phyloP scores from a whole-genome alignment of 2,113 vertebrate species.

The Arizona elegans region DNA sequence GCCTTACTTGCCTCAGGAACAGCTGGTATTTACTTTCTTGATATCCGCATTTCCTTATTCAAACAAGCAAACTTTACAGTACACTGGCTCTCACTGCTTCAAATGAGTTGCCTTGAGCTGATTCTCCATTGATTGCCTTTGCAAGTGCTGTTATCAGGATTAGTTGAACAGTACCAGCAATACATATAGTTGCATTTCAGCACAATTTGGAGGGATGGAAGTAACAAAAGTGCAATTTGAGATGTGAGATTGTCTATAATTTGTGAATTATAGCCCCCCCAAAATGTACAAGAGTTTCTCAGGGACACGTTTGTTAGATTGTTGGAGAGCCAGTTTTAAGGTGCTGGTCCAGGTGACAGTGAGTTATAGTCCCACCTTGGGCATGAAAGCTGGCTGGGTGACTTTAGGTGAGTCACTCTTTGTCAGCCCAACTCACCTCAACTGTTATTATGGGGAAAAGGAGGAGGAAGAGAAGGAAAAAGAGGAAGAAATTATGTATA shows the following conservation, averaged over 20 bases:
- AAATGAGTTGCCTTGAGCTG: neutral
- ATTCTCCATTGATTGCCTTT: neutral
- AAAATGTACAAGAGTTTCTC: neutral
- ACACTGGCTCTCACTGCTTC: neutral
- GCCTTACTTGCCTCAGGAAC: neutral
- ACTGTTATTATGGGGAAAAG: neutral
- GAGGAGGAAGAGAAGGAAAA: neutral
- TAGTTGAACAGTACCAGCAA: neutral
- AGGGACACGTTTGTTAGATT: neutral
- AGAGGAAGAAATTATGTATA: neutral
- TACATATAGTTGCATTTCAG: neutral
- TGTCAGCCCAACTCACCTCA: neutral
- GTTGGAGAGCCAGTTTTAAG: neutral
- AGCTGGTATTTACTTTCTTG: constrained; percentile 4
- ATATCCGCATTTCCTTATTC: neutral
- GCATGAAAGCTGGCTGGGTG: neutral
- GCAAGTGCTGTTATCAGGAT: neutral
- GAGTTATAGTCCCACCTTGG: neutral
- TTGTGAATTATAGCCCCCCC: neutral
- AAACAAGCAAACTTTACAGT: neutral
- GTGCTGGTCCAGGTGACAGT: neutral
- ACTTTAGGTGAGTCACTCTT: neutral
- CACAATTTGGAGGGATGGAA: neutral
- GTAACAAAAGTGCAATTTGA: too few species aligned
- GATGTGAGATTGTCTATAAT: neutral